Conservation (phyloP, 30 jellyfish, hydroid and myxozoan genomes). For the Aurelia sp. region DNA sequence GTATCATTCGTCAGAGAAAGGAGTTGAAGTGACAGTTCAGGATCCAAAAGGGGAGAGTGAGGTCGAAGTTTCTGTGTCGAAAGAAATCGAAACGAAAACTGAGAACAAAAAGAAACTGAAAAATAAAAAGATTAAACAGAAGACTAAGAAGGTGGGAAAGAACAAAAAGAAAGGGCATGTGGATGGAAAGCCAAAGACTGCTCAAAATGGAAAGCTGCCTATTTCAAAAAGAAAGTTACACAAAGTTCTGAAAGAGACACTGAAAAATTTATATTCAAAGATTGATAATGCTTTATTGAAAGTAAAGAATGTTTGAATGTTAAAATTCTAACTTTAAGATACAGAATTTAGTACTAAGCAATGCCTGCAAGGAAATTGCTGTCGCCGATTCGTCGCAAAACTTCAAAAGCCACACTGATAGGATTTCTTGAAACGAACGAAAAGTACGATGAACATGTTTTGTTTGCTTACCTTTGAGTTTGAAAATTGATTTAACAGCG, state of each 20-base stretch:
- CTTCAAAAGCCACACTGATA: no score
- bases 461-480: no score
- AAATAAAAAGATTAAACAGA: conserved; percentile 2
- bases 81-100: conserved; percentile 21
- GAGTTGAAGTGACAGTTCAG: conserved; percentile 14
- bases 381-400: no score
- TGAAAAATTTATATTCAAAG: conserved; percentile 57
- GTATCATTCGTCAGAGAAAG: conserved; percentile 23
- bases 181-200: no score
- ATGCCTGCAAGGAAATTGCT: no score
- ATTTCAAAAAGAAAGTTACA: conserved; percentile 2
- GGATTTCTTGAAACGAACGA: no score
- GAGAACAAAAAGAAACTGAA: conserved; percentile 7
- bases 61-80: conserved; percentile 13
- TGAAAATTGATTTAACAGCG: no score
- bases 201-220: background rate
- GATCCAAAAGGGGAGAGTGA: conserved; percentile 12
- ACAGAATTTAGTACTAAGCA: no score
- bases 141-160: conserved; percentile 4
- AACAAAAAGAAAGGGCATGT: conserved; percentile 19
- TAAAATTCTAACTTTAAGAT: no score
- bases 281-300: conserved; percentile 61
- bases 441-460: no score
- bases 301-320: background rate
- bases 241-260: conserved; percentile 40